Percentiles rank a stretch among this genome's conserved stretches.
Evolutionary conservation across 2,888 invertebrate genomes (phyloP).

Genomic region (Tolmerus cingulatus): DNA sequence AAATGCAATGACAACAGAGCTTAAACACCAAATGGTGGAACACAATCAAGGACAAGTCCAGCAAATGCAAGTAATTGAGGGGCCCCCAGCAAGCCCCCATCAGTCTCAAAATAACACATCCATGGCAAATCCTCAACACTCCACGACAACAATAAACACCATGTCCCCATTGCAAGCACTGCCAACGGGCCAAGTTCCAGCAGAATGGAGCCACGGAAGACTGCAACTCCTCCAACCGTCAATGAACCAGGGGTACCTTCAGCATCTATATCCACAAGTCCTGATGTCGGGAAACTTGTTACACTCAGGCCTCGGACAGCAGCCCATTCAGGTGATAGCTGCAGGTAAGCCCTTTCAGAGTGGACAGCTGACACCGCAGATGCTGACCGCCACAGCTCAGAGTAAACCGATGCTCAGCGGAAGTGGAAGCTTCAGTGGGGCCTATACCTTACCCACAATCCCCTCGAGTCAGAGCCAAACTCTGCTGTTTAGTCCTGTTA

Average conservation of each 20-base stretch:
- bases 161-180: slow-evolving; percentile 80
- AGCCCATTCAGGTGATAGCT: slow-evolving; percentile 75
- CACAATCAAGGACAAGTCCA: slow-evolving; percentile 65
- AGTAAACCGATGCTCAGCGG: slow-evolving; percentile 73
- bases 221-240: slow-evolving; percentile 87
- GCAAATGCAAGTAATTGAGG: slow-evolving; percentile 63
- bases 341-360: slow-evolving; percentile 86
- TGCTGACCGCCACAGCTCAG: slow-evolving; percentile 76
- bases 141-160: slow-evolving; percentile 73
- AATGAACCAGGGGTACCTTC: slow-evolving; percentile 77
- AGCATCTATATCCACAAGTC: slow-evolving; percentile 82
- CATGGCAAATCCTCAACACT: slow-evolving; percentile 60
- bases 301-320: slow-evolving; percentile 63
- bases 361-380: slow-evolving; percentile 79
- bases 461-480: slow-evolving; percentile 81
- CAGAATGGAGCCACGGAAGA: slow-evolving; percentile 78
- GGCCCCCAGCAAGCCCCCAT: slow-evolving; percentile 64
- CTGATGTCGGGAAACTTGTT: slow-evolving; percentile 84
- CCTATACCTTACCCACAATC: slow-evolving; percentile 81
- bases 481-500: slow-evolving; percentile 74
- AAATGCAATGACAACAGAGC: slow-evolving; percentile 52
- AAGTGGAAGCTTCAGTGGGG: slow-evolving; percentile 62
- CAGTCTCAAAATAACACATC: slow-evolving; percentile 60
- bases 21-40: slow-evolving; percentile 62
- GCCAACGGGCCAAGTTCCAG: slow-evolving; percentile 68